These are phyloP conservation scores for Meteorus cinctellus DNA, from an alignment of 2,888 invertebrate genomes.

Conservation along the genomic window DNA sequence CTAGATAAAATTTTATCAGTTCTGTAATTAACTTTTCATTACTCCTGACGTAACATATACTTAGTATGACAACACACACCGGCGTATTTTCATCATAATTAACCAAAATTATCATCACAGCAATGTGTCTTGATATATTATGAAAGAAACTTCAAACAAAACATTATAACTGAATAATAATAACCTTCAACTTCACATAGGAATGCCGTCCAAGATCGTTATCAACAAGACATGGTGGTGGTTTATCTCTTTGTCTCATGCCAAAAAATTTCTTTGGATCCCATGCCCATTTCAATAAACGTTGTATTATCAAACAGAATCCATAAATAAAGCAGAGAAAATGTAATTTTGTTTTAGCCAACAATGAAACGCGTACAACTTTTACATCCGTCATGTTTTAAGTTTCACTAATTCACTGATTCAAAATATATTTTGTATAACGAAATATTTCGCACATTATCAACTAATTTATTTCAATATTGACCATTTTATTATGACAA, in stretches of 20 bases:
- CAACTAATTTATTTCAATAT: background rate
- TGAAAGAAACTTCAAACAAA: no score
- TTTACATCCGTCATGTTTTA: constrained; percentile 51
- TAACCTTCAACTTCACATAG: constrained; percentile 79
- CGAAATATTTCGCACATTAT: no score
- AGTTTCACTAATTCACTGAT: background rate
- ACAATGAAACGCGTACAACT: constrained; percentile 74
- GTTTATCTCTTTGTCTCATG: constrained; percentile 75
- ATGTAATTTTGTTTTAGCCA: constrained; percentile 74
- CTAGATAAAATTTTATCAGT: no score
- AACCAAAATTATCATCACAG: no score
- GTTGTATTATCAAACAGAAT: constrained; percentile 74
- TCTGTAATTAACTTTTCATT: no score
- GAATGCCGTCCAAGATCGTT: constrained; percentile 78
- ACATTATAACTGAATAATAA: background rate
- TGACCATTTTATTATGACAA: background rate
- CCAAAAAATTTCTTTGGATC: constrained; percentile 73
- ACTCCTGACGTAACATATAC: no score
- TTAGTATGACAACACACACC: no score
- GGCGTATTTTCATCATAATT: no score
- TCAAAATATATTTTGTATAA: no score
- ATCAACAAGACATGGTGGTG: constrained; percentile 78
- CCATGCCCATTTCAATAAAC: constrained; percentile 75
- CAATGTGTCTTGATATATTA: no score
- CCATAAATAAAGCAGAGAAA: constrained; percentile 75